Conservation (phyloP, 2,113 vertebrate genomes). For the Salvelinus alpinus region DNA sequence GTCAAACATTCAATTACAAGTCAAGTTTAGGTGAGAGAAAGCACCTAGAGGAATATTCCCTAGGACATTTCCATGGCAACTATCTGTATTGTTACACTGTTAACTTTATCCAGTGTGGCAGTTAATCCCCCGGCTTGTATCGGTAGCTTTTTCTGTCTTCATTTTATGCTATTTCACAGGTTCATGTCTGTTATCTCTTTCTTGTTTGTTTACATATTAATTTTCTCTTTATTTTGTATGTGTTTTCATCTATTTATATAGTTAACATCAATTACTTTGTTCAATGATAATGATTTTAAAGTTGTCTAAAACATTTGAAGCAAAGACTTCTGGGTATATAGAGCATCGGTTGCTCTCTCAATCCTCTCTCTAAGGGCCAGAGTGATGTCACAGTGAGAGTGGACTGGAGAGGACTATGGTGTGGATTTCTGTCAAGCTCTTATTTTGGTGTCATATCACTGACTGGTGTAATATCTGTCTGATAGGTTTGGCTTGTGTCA, state of each 20-base stretch:
- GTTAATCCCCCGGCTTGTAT: not conserved
- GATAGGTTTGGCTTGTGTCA: not conserved
- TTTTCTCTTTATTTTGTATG: no score
- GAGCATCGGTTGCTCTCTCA: constrained; percentile 69
- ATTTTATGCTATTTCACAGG: not conserved
- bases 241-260: no score
- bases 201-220: not conserved
- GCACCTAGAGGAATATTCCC: not conserved
- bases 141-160: not conserved
- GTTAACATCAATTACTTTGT: no score
- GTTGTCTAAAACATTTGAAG: not conserved
- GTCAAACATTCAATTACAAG: not conserved
- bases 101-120: constrained; percentile 29
- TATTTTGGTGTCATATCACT: not conserved
- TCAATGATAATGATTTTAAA: no score
- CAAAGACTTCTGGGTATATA: not conserved
- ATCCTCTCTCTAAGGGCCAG: constrained; percentile 41
- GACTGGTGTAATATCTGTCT: no score
- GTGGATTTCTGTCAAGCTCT: not conserved
- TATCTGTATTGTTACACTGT: constrained; percentile 21
- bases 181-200: not conserved
- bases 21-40: not conserved
- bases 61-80: constrained; percentile 33
- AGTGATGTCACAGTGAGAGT: constrained; percentile 51
- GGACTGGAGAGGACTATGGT: constrained; percentile 20